Evolutionary conservation across 2,113 vertebrate genomes (phyloP).

Genomic region (Protomyctophum bolini): DNA sequence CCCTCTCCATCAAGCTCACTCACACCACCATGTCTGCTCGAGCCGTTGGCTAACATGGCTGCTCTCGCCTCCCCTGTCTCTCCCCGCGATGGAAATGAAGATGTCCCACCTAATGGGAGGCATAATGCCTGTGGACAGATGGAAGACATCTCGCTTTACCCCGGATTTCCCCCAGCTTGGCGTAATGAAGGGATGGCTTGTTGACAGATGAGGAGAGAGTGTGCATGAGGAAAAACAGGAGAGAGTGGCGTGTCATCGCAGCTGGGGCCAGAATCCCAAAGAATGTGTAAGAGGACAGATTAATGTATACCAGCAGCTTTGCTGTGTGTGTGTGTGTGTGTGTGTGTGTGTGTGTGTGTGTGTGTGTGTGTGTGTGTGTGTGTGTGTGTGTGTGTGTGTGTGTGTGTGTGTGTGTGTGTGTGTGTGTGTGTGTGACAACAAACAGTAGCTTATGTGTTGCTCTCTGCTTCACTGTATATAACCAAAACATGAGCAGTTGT

Average conservation of each 20-base stretch:
- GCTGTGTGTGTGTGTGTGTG: constrained; percentile 7
- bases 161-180: constrained; percentile 26
- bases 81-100: constrained; percentile 67
- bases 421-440: constrained; percentile 21
- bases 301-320: not conserved
- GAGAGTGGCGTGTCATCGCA: constrained; percentile 27
- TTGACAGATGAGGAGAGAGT: constrained; percentile 42
- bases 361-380: constrained; percentile 24
- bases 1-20: constrained; percentile 55
- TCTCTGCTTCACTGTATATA: constrained; percentile 31
- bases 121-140: constrained; percentile 71
- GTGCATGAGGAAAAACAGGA: constrained; percentile 11
- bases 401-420: not conserved
- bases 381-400: not conserved
- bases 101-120: constrained; percentile 60
- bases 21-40: constrained; percentile 38
- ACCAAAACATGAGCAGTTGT: not conserved
- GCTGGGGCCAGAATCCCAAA: constrained; percentile 18
- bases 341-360: constrained; percentile 19
- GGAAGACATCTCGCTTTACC: constrained; percentile 57
- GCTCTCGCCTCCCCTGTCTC: constrained; percentile 37
- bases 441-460: constrained; percentile 32
- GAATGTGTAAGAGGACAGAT: constrained; percentile 6
- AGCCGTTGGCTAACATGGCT: constrained; percentile 26
- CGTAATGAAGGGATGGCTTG: constrained; percentile 51